Conservation (phyloP, 1,140 invertebrate genomes). For the Leptonema lineaticorne region DNA sequence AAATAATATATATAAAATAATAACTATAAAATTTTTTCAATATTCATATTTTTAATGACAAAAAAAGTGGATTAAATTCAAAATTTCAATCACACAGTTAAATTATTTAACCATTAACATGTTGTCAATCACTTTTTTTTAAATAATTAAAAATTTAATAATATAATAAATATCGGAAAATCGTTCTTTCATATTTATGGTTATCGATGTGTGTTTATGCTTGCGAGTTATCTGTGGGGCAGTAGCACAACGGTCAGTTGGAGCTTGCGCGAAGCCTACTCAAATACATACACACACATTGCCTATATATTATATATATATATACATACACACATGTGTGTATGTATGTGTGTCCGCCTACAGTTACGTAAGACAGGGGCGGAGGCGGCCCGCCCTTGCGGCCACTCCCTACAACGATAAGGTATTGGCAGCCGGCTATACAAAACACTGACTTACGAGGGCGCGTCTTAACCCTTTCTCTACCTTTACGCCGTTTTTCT, state of each 20-base stretch:
- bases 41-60: too few species aligned
- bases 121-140: too few species aligned
- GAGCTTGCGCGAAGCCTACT: conserved; percentile 6
- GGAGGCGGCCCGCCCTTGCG: conserved; percentile 18
- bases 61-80: too few species aligned
- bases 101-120: too few species aligned
- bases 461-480: conserved; percentile 39
- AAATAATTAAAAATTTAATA: too few species aligned
- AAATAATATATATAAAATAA: too few species aligned
- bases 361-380: conserved; percentile 12
- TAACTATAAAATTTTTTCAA: too few species aligned
- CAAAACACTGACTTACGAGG: conserved; percentile 39
- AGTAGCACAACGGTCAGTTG: conserved; percentile 8
- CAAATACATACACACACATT: conserved; percentile 12
- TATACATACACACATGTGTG: background rate
- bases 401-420: conserved; percentile 35
- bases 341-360: conserved; percentile 3
- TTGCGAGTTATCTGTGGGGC: conserved; percentile 3
- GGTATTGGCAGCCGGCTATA: conserved; percentile 41
- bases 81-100: too few species aligned
- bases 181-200: too few species aligned
- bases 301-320: conserved; percentile 8
- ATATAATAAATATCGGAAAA: too few species aligned
- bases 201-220: too few species aligned
- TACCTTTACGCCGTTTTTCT: conserved; percentile 28